Percentiles rank a stretch among this genome's conserved stretches.
These are phyloP conservation scores for Chiridota heheva DNA, from an alignment of 35 echinoderm and acorn worm genomes.

Conservation along the genomic window DNA sequence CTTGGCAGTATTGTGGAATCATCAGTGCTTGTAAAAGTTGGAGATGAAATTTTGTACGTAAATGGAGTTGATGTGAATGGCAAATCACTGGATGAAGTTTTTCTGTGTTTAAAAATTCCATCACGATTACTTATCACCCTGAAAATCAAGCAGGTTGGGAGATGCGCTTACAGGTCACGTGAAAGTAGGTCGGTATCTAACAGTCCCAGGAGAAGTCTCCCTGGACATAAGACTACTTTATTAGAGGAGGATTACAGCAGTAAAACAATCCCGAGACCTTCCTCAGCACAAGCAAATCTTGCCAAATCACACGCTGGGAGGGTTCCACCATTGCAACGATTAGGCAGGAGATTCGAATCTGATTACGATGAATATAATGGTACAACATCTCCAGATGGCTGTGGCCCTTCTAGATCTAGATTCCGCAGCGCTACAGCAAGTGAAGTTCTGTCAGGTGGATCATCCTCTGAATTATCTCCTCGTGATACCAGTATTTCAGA, in stretches of 20 bases:
- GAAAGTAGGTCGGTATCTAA: constrained; percentile 57
- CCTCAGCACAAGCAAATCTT: constrained; percentile 47
- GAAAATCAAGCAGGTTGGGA: constrained; percentile 82
- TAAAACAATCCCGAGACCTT: constrained; percentile 36
- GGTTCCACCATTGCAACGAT: not conserved
- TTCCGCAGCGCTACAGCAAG: constrained; percentile 51
- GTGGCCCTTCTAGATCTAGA: constrained; percentile 38
- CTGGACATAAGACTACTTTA: constrained; percentile 46
- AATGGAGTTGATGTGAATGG: constrained; percentile 90
- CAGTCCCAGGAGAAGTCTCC: constrained; percentile 51
- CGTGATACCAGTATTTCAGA: constrained; percentile 51
- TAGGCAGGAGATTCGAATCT: constrained; percentile 7
- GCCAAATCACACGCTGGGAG: constrained; percentile 16
- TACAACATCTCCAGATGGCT: not conserved
- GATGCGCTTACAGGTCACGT: constrained; percentile 61
- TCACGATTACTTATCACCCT: constrained; percentile 86
- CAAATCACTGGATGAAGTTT: constrained; percentile 93
- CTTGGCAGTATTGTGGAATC: constrained; percentile 87
- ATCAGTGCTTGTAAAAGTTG: constrained; percentile 72
- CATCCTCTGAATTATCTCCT: constrained; percentile 53
- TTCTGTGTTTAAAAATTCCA: constrained; percentile 89
- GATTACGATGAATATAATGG: constrained; percentile 35
- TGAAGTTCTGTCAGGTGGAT: constrained; percentile 54
- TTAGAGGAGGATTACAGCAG: constrained; percentile 31
- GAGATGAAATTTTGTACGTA: constrained; percentile 97